Base-by-base conservation (phyloP, 23 tunicate genomes). In the Corella eumyota region DNA sequence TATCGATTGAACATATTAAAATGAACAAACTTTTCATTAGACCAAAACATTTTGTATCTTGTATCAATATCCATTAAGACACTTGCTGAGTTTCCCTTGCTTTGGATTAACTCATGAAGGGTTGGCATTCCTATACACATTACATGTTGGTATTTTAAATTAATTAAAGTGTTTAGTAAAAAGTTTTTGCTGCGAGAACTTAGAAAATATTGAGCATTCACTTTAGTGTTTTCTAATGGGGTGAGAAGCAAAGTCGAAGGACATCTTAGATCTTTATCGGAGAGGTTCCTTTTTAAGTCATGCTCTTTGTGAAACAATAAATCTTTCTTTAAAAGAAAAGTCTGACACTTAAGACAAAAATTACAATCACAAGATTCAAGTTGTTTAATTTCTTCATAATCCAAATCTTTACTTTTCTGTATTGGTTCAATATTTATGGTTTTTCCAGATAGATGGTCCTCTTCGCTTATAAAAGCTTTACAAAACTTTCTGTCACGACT, bases 1-100 rank as follows among this genome's bases (percentile, higher is more conserved):
- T 71, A 54, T 3, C 56, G 95, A 58, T 86, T 86, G 38, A 86
- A 86, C 95, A 86, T 77, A 30, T 86, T 86, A 62, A 77, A 86
- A 30, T 36, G 71, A 45, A 34, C 47, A 53, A 77, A 86, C 52
- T 71, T 77, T 6, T 71, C 68, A 1, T 44, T 17, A 30, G 66
- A 32, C 85, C 85, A 78, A 52, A 78, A 78, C 76, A 52, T 69
- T 17, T 1, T 19, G 57, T 58, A 86, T 54, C 95, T 66, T 2
- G 30, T 31, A 65, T 86, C 95, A 36, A 86, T 86, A 49, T 86
- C 95, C 35, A 86, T 49, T 28, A 86, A 50, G 3, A 71, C 21
- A 45, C 86, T 77, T 26, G 55, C 34, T 45, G 77, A 70, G n/a
- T 60, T 0, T 6, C 24, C 6, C 35, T 34, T 19, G 62, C 26